Evolutionary conservation across 2,797 vertebrate genomes (phyloP), one percentile per base, ranked within the genome.

Genomic region (Yasuhikotakia modesta): DNA sequence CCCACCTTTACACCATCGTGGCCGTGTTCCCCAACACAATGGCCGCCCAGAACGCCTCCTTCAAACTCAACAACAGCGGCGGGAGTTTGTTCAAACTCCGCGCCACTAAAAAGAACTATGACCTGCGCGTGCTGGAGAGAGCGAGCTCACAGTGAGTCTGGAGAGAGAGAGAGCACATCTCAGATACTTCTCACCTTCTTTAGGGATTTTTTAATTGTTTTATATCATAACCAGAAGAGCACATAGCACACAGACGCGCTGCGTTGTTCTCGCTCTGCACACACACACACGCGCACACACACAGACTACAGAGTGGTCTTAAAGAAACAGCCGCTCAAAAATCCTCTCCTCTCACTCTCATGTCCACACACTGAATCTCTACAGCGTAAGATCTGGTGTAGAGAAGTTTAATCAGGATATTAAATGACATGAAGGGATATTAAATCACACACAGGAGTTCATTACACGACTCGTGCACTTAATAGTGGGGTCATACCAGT

Each of bases 1-100:
- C 97, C 83, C 95, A 97, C 91, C 95, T 96, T 86, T 99, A 99
- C 93, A 98, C 97, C 65, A 95, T 99, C 12, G 97, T 99, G 93
- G 97, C 97, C 70, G 96, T 99, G 90, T 99, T 99, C 86, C 97
- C 97, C 90, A 98, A 94, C 92, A 96, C 96, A 11, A 92, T 96
- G 94, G 97, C 96, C 5, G 97, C 97, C 82, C 97, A 99, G 76
- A 98, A 95, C 80, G 97, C 97, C 92, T 98, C 96, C 91, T 95
- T 98, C 85, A 97, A 97, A 92, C 96, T 98, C 87, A 99, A 99
- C 94, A 98, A 96, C 94, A 96, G 95, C 17, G 91, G 91, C 66
- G 94, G 93, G 85, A 95, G 95, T 92, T 95, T 96, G 92, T 99
- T 99, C 93, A 98, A 96, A 88, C 95, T 99, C 89, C 94, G 96